Conservation (phyloP, 2,888 invertebrate genomes). For the Cryptophagus acutangulus region DNA sequence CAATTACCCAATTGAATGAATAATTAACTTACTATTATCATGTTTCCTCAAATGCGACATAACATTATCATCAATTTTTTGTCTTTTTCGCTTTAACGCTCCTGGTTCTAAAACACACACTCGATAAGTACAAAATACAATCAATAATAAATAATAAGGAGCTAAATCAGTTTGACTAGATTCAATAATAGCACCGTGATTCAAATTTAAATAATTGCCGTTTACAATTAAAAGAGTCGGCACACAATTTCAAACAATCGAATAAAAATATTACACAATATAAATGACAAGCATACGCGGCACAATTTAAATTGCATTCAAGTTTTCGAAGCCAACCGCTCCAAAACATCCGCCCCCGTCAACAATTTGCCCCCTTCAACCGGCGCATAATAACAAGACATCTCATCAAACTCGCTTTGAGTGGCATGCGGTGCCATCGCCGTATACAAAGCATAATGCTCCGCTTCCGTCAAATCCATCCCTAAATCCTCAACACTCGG, state of each 20-base stretch:
- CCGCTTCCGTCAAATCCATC: conserved; percentile 77
- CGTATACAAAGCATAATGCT: conserved; percentile 83
- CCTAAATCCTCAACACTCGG: conserved; percentile 41
- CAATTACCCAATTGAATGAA: too few relatives aligned
- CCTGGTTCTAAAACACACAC: conserved; percentile 51
- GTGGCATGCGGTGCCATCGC: conserved; percentile 82
- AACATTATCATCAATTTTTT: conserved; percentile 52
- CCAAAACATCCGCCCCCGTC: conserved; percentile 36
- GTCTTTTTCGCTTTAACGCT: conserved; percentile 56
- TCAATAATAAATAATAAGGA: too few relatives aligned
- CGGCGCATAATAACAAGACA: conserved; percentile 80
- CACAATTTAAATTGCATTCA: conserved; percentile 26
- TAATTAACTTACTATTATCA: conserved; percentile 52
- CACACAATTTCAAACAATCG: conserved; percentile 42
- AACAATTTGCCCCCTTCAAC: conserved; percentile 73
- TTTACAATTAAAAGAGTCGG: conserved; percentile 7
- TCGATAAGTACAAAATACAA: conserved; percentile 17
- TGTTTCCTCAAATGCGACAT: conserved; percentile 49
- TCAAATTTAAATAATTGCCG: conserved; percentile 1
- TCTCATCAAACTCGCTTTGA: conserved; percentile 82
- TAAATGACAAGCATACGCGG: conserved; percentile 19
- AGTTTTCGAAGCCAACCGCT: conserved; percentile 31
- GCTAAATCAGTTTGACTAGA: too few relatives aligned
- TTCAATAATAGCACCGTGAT: too few relatives aligned
- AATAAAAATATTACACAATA: too few relatives aligned